Evolutionary conservation across 2,113 vertebrate genomes (phyloP).

Genomic region (Trachemys scripta): DNA sequence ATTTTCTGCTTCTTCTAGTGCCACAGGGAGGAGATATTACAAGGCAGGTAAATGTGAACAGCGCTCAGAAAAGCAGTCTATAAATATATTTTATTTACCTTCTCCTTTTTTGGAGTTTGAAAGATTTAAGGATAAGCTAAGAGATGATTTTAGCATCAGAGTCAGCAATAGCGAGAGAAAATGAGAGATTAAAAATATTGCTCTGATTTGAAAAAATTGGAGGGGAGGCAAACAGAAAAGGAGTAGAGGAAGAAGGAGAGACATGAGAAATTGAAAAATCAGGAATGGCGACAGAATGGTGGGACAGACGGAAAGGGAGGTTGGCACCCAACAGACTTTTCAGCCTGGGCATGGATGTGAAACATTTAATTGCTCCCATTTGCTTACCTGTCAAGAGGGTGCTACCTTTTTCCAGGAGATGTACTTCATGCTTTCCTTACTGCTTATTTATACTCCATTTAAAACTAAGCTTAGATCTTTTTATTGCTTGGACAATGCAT

Average conservation of each 20-base stretch:
- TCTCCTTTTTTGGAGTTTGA: neutral
- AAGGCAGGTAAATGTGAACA: neutral
- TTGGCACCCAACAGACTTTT: neutral
- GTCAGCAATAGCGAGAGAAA: neutral
- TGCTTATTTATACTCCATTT: neutral
- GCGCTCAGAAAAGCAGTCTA: neutral
- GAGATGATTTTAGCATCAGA: neutral
- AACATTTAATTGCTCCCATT: neutral
- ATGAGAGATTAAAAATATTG: neutral
- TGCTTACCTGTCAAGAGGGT: neutral
- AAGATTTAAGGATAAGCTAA: neutral
- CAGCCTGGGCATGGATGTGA: accelerated
- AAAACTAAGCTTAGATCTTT: neutral
- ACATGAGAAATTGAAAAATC: neutral
- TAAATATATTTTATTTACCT: neutral
- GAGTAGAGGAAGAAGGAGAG: neutral
- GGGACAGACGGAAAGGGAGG: neutral
- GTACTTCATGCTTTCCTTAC: neutral
- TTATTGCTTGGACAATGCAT: neutral
- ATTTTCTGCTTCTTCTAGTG: neutral
- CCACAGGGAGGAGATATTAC: neutral
- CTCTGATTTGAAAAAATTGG: neutral
- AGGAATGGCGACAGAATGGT: neutral
- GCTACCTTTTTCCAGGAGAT: neutral
- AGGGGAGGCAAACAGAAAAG: neutral